Percentiles rank a stretch among this genome's conserved stretches.
These are phyloP conservation scores for Drosophila ficusphila DNA, from an alignment of 1,140 invertebrate genomes.

Conservation along the genomic window DNA sequence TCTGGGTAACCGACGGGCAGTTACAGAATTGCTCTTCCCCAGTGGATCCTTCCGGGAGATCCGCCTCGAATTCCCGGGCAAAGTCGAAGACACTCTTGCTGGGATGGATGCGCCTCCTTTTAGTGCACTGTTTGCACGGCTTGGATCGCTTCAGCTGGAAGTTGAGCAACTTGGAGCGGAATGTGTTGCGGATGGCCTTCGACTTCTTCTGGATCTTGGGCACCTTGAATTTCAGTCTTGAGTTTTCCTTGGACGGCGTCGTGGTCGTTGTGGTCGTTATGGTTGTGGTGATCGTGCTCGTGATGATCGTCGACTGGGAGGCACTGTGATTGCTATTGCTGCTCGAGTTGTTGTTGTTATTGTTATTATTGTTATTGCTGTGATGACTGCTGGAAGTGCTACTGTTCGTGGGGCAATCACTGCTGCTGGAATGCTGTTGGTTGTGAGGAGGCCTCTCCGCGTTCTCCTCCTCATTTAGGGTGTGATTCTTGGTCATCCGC, in stretches of 20 bases:
- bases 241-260: slow-evolving; percentile 77
- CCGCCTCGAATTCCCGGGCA: slow-evolving; percentile 62
- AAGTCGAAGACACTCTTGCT: slow-evolving; percentile 79
- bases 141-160: slow-evolving; percentile 72
- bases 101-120: slow-evolving; percentile 76
- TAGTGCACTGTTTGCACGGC: slow-evolving; percentile 77
- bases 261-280: slow-evolving; percentile 47
- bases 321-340: slow-evolving; percentile 45
- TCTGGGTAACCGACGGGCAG: slow-evolving; percentile 40
- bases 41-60: slow-evolving; percentile 3
- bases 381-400: slow-evolving; percentile 39
- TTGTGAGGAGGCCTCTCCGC: neutral
- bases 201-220: slow-evolving; percentile 83
- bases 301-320: slow-evolving; percentile 54
- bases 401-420: slow-evolving; percentile 29
- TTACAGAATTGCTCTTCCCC: slow-evolving; percentile 66
- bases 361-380: slow-evolving; percentile 37
- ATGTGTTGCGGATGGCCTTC: slow-evolving; percentile 81
- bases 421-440: slow-evolving; percentile 33
- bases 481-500: slow-evolving; percentile 48
- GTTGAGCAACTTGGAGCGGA: slow-evolving; percentile 74
- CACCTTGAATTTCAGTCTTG: slow-evolving; percentile 83
- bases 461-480: slow-evolving; percentile 44
- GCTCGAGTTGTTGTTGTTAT: slow-evolving; percentile 27
- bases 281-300: slow-evolving; percentile 57